Base-by-base conservation (phyloP, 2,797 vertebrate genomes). In the Xenops minutus region DNA sequence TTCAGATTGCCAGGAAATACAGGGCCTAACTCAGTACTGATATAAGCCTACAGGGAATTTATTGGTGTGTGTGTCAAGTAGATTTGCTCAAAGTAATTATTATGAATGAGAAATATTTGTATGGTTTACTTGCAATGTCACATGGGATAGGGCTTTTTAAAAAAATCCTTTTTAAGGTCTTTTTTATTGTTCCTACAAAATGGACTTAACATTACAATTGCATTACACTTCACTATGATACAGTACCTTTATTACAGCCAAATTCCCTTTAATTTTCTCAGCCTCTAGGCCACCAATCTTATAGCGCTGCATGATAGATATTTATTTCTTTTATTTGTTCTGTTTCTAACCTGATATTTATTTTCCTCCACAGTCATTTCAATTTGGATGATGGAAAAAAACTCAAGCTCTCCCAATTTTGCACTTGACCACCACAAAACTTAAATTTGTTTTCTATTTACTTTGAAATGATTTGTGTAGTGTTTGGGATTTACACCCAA, bases 251-350 rank as follows among this genome's bases (percentile, higher is more conserved):
- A 94, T 89, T 84, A 94, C 19, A 93, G 76, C 36, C 68, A 97
- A 92, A 89, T 89, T 89, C 87, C 54, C 39, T 89, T 85, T 91
- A 93, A 93, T 95, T 92, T 96, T 91, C 91, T 92, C 62, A 66
- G 92, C 54, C 78, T 93, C 77, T 54, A 88, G 68, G 78, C 80
- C 85, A 93, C 92, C 74, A 93, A 74, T 94, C 86, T 93, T 89
- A 58, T 0, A 75, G 54, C 21, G 14, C 49, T 67, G 71, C 43
- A 78, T 3, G 6, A 27, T 23, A 21, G 26, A 84, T 95, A 66
- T 83, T 92, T 74, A 39, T 91, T 90, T 79, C 43, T 79, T 79
- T 63, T 91, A 83, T 89, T 88, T 85, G 13, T 69, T 83, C 59
- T 74, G 48, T 74, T 93, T 93, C 79, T 64, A 94, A 69, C 34